Evolutionary conservation across 2,113 vertebrate species (phyloP).

Genomic region (Monarcha castaneiventris): DNA sequence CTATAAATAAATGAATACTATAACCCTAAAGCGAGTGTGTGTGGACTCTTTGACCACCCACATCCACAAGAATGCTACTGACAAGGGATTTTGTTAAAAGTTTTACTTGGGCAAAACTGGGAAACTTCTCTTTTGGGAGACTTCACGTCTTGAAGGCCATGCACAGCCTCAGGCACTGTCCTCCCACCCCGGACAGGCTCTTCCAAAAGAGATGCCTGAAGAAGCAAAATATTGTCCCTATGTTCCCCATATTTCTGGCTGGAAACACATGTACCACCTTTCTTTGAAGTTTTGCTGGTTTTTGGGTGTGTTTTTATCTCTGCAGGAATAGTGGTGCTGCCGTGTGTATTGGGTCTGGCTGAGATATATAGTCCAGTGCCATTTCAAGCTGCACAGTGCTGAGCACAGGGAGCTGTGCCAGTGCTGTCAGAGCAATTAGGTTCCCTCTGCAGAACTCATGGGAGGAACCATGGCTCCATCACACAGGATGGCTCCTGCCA

Average conservation of each 20-base stretch:
- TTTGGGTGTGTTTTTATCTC: neutral
- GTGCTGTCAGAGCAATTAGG: neutral
- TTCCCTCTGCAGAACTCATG: neutral
- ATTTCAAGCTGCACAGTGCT: accelerated
- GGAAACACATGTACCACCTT: accelerated
- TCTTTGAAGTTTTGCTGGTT: neutral
- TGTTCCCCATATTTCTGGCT: accelerated
- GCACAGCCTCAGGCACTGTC: neutral
- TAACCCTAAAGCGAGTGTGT: accelerated
- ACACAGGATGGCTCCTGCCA: accelerated
- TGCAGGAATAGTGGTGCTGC: neutral
- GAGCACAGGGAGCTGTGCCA: too few relatives aligned
- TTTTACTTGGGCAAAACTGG: neutral
- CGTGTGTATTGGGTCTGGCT: neutral
- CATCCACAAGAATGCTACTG: accelerated
- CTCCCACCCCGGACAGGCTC: neutral
- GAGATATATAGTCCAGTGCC: neutral
- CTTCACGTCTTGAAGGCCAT: neutral
- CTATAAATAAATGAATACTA: neutral
- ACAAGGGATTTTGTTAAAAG: neutral
- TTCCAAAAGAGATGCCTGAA: neutral
- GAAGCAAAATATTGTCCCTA: neutral
- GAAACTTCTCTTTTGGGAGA: neutral
- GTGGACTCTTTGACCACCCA: accelerated
- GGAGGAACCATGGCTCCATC: neutral